These are phyloP conservation scores for Petrocephalus sullivani DNA, from an alignment of 2,797 vertebrate genomes.

Conservation along the genomic window DNA sequence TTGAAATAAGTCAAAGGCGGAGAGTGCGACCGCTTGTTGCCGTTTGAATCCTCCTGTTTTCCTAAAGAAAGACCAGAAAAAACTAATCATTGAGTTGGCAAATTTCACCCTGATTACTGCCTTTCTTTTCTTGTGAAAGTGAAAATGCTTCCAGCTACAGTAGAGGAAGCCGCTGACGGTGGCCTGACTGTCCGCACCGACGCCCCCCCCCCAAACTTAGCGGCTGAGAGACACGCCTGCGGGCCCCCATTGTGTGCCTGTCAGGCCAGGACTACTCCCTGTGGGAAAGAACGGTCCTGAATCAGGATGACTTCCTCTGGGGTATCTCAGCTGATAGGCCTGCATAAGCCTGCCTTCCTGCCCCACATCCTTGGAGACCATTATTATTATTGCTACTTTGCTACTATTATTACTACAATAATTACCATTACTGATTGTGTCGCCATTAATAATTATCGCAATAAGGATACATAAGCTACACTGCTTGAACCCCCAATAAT, in stretches of 20 bases:
- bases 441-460: not conserved
- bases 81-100: not conserved
- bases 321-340: not conserved
- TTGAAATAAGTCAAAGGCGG: not conserved
- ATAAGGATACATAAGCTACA: not conserved
- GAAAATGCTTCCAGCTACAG: not conserved
- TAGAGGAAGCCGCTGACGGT: not conserved
- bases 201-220: not conserved
- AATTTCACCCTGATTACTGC: not conserved
- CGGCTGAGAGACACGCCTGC: not conserved
- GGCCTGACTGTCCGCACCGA: not conserved
- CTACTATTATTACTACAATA: not conserved
- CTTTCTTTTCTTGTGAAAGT: not conserved
- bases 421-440: not conserved
- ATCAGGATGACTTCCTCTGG: conserved; percentile 11
- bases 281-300: not conserved
- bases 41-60: not conserved
- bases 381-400: not conserved
- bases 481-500: not conserved
- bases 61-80: not conserved
- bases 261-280: conserved; percentile 15
- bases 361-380: not conserved
- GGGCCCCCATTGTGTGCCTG: conserved; percentile 5
- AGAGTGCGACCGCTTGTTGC: not conserved
- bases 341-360: not conserved